Percentiles rank a stretch among this genome's conserved stretches.
Evolutionary conservation across 2,888 invertebrate genomes (phyloP).

Genomic region (Drosophila cracens): DNA sequence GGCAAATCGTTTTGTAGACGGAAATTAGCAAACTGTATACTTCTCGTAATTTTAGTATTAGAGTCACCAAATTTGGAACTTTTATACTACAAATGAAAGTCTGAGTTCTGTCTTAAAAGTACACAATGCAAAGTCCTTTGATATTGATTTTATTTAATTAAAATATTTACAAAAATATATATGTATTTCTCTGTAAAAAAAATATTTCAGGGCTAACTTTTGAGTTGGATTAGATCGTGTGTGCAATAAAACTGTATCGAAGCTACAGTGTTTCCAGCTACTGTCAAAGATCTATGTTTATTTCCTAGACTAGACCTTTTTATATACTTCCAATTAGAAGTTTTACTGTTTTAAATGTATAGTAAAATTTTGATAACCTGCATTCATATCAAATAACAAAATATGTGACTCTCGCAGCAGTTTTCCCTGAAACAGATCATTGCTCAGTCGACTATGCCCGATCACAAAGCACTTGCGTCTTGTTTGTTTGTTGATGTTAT

Average conservation of each 20-base stretch:
- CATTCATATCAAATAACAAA: not conserved
- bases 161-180: not conserved
- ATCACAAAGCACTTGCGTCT: not conserved
- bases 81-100: not conserved
- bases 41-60: not conserved
- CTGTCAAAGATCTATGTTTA: not conserved
- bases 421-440: not conserved
- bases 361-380: not conserved
- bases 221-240: too few relatives aligned
- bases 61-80: not conserved
- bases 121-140: not conserved
- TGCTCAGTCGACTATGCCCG: not conserved
- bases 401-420: not conserved
- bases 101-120: not conserved
- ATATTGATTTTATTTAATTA: not conserved
- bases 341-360: not conserved
- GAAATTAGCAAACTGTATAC: not conserved
- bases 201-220: not conserved
- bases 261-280: not conserved
- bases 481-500: constrained; percentile 12
- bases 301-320: not conserved
- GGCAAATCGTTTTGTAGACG: not conserved
- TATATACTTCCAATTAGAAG: not conserved
- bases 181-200: not conserved
- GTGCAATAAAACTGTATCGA: too few relatives aligned